Evolutionary conservation across 1,140 invertebrate genomes (phyloP).

Genomic region (Arctopsyche grandis): DNA sequence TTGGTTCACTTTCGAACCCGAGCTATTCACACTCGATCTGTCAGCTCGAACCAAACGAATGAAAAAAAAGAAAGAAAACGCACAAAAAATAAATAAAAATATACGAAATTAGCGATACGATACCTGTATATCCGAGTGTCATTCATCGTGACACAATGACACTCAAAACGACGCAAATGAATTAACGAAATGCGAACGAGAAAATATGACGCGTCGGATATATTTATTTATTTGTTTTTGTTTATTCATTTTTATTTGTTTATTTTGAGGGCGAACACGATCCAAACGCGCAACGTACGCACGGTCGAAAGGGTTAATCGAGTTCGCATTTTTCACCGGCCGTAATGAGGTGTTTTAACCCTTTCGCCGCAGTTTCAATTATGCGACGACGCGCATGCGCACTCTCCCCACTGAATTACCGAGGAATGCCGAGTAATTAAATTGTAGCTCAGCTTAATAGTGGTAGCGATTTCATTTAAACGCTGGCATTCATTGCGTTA

Average conservation of each 20-base stretch:
- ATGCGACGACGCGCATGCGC: not conserved
- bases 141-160: conserved; percentile 14
- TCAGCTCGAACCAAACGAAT: not conserved
- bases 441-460: conserved; percentile 28
- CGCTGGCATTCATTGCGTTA: conserved; percentile 11
- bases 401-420: conserved; percentile 15
- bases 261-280: no score
- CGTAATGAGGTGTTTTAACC: conserved; percentile 16
- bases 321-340: not conserved
- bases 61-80: no score
- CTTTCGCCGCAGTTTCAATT: not conserved
- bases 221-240: no score
- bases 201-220: no score
- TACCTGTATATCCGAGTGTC: not conserved
- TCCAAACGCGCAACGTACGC: no score
- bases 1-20: no score
- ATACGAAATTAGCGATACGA: no score
- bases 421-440: conserved; percentile 29
- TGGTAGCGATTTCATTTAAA: conserved; percentile 31
- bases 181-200: not conserved
- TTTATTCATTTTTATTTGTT: no score
- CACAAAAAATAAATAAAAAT: no score
- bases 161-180: conserved; percentile 12
- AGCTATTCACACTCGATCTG: no score
- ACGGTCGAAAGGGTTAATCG: no score